These are phyloP conservation scores for Dicentrarchus labrax DNA, from an alignment of 2,113 vertebrate genomes.

Conservation along the genomic window DNA sequence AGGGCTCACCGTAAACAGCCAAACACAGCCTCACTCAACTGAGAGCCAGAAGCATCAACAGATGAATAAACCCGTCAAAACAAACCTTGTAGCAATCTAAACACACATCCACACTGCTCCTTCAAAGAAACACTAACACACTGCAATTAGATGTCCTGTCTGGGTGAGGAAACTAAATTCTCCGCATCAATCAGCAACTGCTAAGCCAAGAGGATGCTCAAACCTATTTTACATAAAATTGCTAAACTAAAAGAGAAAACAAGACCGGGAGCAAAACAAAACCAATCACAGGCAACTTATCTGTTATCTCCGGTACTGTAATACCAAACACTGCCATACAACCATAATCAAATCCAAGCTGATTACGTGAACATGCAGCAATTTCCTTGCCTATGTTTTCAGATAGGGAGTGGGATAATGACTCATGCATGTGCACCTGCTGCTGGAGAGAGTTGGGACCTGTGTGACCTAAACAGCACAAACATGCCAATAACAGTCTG, in stretches of 20 bases:
- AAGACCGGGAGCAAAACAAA: slow-evolving; percentile 23
- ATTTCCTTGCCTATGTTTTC: slow-evolving; percentile 28
- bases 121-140: slow-evolving; percentile 54
- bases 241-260: background rate
- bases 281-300: slow-evolving; percentile 34
- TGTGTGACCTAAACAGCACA: slow-evolving; percentile 31
- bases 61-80: slow-evolving; percentile 67
- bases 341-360: slow-evolving; percentile 32
- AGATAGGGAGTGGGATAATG: slow-evolving; percentile 25
- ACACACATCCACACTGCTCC: slow-evolving; percentile 19
- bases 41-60: slow-evolving; percentile 66
- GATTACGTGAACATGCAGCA: slow-evolving; percentile 3
- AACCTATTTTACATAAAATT: slow-evolving; percentile 47
- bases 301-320: slow-evolving; percentile 17
- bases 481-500: slow-evolving; percentile 36
- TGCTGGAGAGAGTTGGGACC: slow-evolving; percentile 30
- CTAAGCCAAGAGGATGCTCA: slow-evolving; percentile 35
- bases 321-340: slow-evolving; percentile 10
- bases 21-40: slow-evolving; percentile 32
- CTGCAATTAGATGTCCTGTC: slow-evolving; percentile 44
- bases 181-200: slow-evolving; percentile 35
- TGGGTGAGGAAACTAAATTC: slow-evolving; percentile 48
- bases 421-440: slow-evolving; percentile 62
- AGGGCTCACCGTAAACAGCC: slow-evolving; percentile 31
- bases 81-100: slow-evolving; percentile 56